A percentile compares a stretch with the other conserved stretches of the same genome.
These are phyloP conservation scores for Drosophila helvetica DNA, from an alignment of 2,888 invertebrate species.

Conservation along the genomic window DNA sequence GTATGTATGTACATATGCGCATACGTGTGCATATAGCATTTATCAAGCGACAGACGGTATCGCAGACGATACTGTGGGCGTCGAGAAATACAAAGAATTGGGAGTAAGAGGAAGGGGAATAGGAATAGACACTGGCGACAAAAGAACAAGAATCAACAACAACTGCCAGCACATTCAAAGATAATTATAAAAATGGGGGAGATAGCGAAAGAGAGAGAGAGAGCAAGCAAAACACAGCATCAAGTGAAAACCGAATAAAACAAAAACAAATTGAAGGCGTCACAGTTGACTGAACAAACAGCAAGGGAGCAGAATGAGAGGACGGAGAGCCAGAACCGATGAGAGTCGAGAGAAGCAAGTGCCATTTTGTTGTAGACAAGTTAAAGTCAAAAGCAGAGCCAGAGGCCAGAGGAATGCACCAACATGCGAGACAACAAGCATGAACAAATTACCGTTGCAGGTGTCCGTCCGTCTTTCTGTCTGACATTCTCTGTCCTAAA, in stretches of 20 bases:
- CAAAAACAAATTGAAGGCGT: slow-evolving; percentile 67
- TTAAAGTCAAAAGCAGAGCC: slow-evolving; percentile 2
- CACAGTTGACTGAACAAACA: slow-evolving; percentile 60
- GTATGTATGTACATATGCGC: no score
- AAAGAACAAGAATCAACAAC: slow-evolving; percentile 56
- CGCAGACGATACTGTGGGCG: slow-evolving; percentile 68
- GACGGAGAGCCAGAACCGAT: slow-evolving; percentile 6
- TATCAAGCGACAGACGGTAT: slow-evolving; percentile 57
- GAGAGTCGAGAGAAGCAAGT: slow-evolving; percentile 7
- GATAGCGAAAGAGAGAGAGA: slow-evolving; percentile 21
- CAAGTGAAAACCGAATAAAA: slow-evolving; percentile 36
- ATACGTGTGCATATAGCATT: background rate
- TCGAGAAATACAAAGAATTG: slow-evolving; percentile 46
- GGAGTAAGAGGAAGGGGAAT: slow-evolving; percentile 36
- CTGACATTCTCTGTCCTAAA: background rate
- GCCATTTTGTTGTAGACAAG: background rate
- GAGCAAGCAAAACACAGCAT: slow-evolving; percentile 42
- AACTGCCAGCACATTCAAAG: slow-evolving; percentile 57
- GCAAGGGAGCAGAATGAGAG: slow-evolving; percentile 10
- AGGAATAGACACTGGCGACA: slow-evolving; percentile 29
- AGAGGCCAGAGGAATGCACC: slow-evolving; percentile 12
- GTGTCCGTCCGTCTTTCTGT: slow-evolving; percentile 23
- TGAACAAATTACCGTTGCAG: slow-evolving; percentile 24
- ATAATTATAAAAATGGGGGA: slow-evolving; percentile 70
- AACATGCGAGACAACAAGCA: slow-evolving; percentile 7